Percentiles rank a stretch among this genome's conserved stretches.
These are phyloP conservation scores for Anguilla marmorata DNA, from an alignment of 2,797 vertebrate genomes.

Conservation along the genomic window DNA sequence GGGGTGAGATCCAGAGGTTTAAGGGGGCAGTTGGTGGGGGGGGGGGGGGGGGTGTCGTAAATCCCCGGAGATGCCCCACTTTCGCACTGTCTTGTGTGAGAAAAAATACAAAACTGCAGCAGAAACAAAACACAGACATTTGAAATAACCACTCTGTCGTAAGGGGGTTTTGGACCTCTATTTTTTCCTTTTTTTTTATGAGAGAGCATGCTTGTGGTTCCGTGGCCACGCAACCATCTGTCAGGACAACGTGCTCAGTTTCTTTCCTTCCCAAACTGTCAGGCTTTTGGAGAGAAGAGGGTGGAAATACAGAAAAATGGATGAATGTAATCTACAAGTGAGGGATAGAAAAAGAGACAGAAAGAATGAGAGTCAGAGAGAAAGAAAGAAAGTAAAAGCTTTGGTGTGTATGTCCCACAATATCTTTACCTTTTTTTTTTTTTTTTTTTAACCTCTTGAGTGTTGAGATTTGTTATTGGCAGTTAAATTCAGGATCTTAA, in stretches of 20 bases:
- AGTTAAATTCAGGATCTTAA: not conserved
- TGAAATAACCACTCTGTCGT: conserved; percentile 60
- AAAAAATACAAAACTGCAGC: conserved; percentile 54
- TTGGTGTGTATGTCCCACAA: not conserved
- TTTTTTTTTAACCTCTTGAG: not conserved
- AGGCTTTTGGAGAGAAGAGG: conserved; percentile 43
- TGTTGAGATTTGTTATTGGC: not conserved
- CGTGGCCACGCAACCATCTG: conserved; percentile 68
- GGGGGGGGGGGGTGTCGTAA: conserved; percentile 39
- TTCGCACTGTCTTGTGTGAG: conserved; percentile 57
- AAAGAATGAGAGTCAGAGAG: conserved; percentile 16
- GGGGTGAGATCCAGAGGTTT: conserved; percentile 48
- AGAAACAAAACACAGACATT: conserved; percentile 58
- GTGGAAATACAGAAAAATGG: conserved; percentile 52
- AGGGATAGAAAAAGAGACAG: conserved; percentile 19
- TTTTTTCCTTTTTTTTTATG: conserved; percentile 60
- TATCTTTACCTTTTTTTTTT: not conserved
- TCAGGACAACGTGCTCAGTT: conserved; percentile 65
- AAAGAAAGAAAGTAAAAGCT: not conserved
- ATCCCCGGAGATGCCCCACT: conserved; percentile 54
- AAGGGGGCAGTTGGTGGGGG: conserved; percentile 53
- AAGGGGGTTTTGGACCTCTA: conserved; percentile 56
- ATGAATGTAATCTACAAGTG: conserved; percentile 38
- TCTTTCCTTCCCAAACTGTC: conserved; percentile 51
- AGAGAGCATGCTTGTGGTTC: conserved; percentile 68